These are phyloP conservation scores for Apantesis nais DNA, from an alignment of 2,888 invertebrate species.

Conservation along the genomic window DNA sequence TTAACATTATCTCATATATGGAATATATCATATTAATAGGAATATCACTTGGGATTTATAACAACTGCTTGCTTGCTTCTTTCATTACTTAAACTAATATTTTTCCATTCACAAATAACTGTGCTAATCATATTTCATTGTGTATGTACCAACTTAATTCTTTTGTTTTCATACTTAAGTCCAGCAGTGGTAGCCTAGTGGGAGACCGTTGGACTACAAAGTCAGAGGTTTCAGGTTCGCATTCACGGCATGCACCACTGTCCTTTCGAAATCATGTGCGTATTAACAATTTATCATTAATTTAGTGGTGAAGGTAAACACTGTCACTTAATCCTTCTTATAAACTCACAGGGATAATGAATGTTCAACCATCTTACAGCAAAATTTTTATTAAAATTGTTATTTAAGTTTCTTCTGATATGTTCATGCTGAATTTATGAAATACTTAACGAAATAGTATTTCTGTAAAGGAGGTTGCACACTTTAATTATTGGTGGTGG, in stretches of 20 bases:
- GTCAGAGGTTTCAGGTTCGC: slow-evolving; percentile 21
- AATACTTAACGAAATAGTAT: too few species aligned
- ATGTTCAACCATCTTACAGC: slow-evolving; percentile 1
- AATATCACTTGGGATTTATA: not conserved
- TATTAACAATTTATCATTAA: slow-evolving; percentile 13
- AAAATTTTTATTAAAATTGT: not conserved
- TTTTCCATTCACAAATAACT: not conserved
- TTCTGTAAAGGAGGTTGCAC: too few species aligned
- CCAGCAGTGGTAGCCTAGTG: slow-evolving; percentile 18
- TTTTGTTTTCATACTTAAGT: slow-evolving; percentile 19
- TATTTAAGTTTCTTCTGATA: too few species aligned
- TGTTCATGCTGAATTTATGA: too few species aligned
- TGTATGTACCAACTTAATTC: not conserved
- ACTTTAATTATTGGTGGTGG: not conserved
- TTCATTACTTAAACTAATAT: not conserved
- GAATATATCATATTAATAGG: not conserved
- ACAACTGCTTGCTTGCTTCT: slow-evolving; percentile 6
- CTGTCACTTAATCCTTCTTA: slow-evolving; percentile 1
- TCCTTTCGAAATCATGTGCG: slow-evolving; percentile 27
- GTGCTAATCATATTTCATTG: not conserved
- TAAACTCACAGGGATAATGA: not conserved
- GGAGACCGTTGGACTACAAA: slow-evolving; percentile 25
- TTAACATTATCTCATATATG: not conserved
- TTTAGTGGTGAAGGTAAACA: slow-evolving; percentile 19
- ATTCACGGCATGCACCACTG: slow-evolving; percentile 19